These are phyloP conservation scores for Heliocidaris erythrogramma DNA, from an alignment of 35 echinoderm and acorn worm genomes.

Conservation along the genomic window DNA sequence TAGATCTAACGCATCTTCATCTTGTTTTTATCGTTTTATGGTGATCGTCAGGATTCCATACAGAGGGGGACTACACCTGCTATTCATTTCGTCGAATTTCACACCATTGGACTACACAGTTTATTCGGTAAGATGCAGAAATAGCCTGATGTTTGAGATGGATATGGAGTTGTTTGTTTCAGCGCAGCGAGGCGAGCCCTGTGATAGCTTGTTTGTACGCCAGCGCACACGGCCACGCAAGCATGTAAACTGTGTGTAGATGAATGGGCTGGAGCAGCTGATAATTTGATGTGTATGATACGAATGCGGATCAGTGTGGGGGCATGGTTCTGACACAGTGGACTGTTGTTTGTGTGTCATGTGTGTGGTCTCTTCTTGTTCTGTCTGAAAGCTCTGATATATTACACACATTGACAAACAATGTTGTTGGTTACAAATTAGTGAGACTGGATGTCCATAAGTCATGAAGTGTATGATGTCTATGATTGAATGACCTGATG, in stretches of 20 bases:
- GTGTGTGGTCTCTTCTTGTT: neutral
- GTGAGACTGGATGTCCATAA: no score
- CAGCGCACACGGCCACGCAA: constrained; percentile 5
- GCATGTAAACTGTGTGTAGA: constrained; percentile 3
- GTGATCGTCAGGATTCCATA: neutral
- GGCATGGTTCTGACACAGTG: neutral
- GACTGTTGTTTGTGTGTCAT: neutral
- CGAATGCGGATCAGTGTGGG: neutral
- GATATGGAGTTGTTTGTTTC: neutral
- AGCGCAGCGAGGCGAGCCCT: neutral
- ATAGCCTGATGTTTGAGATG: neutral
- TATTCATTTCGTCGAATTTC: neutral
- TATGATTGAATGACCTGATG: no score
- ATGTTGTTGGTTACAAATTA: no score
- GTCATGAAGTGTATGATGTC: no score
- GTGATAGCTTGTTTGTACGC: constrained; percentile 8
- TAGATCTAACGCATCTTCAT: neutral
- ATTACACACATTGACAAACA: no score
- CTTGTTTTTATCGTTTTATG: neutral
- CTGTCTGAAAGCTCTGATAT: neutral
- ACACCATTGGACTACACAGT: neutral
- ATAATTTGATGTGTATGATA: neutral
- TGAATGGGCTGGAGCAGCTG: neutral
- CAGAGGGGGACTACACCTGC: neutral
- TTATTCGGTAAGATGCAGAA: neutral